Evolutionary conservation across 2,888 invertebrate species (phyloP), one percentile per base, ranked within the genome.

Genomic region (Macaria liturata): DNA sequence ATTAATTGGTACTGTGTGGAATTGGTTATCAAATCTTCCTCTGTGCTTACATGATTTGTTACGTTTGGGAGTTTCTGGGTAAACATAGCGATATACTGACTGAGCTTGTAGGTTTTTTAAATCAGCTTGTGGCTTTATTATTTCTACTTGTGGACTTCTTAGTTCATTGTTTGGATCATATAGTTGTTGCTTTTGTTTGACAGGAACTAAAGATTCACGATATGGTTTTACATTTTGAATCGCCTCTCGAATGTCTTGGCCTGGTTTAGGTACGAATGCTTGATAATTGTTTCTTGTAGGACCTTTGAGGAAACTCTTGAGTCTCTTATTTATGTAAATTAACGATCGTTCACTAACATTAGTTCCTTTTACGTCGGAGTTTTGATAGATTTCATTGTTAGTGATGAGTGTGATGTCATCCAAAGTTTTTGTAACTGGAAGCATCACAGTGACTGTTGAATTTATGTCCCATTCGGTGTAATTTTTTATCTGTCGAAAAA

Each of bases 291-390:
- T 39, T 5, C 20, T 44, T n/a, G 34, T 30, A 8, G 44, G 51
- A 37, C 44, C 34, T n/a, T 43, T 34, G 31, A 43, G 45, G 4
- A 44, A 70, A 6, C 71, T 76, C 57, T 65, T 83, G 61, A 68
- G 77, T 61, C 71, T 80, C 61, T 80, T 77, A 48, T 85, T 83
- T 32, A 86, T 72, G 48, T 72, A 83, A n/a, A 89, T 70, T 55
- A 80, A 84, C 31, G 90, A 83, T 65, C 88, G 76, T 70, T 83
- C 81, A 61, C 73, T 80, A 30, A 84, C 66, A 61, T 75, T 82
- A 44, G 74, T 78, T 32, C 73, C 64, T 69, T 78, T 80, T 7
- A 66, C 62, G 3, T 66, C 66, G 3, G 63, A 72, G 47, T 78
- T 63, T 59, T 81, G 74, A 50, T 76, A 81, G 49, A 88, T 54